phyloP scores from a whole-genome alignment of 2,797 vertebrate species.

The Chromobotia macracanthus region DNA sequence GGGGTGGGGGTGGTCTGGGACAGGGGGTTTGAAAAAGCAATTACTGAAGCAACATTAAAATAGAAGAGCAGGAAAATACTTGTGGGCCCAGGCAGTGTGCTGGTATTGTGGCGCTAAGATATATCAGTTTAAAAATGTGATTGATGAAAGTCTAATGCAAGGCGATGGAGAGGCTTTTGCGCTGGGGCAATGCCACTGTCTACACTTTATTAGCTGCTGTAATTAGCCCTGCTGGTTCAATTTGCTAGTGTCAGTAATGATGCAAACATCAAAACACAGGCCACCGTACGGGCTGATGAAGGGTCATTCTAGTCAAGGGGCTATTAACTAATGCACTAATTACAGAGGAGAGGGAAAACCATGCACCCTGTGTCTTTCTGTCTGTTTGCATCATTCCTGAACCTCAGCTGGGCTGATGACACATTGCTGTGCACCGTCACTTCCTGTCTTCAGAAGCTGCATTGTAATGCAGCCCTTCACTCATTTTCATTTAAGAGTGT shows the following conservation, averaged over 20 bases:
- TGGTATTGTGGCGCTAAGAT: constrained; percentile 78
- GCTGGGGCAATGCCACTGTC: constrained; percentile 92
- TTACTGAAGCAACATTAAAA: constrained; percentile 86
- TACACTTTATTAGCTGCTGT: constrained; percentile 95
- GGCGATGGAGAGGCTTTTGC: constrained; percentile 88
- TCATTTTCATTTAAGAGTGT: constrained; percentile 13
- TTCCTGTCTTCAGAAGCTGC: constrained; percentile 23
- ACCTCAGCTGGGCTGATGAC: constrained; percentile 79
- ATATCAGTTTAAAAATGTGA: constrained; percentile 89
- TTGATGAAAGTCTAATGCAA: constrained; percentile 93
- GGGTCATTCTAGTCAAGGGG: constrained; percentile 77
- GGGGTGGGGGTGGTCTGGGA: constrained; percentile 20
- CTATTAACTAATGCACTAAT: constrained; percentile 95
- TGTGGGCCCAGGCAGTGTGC: constrained; percentile 77
- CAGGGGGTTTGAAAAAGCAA: constrained; percentile 76
- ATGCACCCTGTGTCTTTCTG: constrained; percentile 79
- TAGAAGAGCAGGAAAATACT: constrained; percentile 67
- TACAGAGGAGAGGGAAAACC: constrained; percentile 77
- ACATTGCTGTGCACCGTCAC: constrained; percentile 58
- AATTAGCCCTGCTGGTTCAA: constrained; percentile 93
- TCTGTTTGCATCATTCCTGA: constrained; percentile 79
- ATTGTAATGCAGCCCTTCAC: background rate
- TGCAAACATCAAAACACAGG: constrained; percentile 86
- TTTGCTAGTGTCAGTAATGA: constrained; percentile 94
- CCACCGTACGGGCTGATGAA: constrained; percentile 21